Conservation (phyloP, 2,797 vertebrate genomes). For the Lerista edwardsae region DNA sequence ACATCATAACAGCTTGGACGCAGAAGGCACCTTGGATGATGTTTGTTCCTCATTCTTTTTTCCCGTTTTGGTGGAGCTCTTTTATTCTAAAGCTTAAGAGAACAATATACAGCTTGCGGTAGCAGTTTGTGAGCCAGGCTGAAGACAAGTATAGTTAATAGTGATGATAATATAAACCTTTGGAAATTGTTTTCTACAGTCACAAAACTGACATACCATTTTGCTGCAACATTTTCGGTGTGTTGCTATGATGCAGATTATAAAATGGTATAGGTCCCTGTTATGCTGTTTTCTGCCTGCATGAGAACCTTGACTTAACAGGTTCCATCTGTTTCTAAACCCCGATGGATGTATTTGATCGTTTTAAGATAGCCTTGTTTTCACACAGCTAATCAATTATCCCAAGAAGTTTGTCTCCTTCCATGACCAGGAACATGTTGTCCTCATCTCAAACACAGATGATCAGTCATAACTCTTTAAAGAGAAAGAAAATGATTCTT, state of each 20-base stretch:
- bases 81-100: slow-evolving; percentile 24
- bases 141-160: slow-evolving; percentile 40
- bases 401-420: slow-evolving; percentile 31
- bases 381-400: slow-evolving; percentile 36
- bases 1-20: slow-evolving; percentile 5
- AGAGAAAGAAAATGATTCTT: background rate
- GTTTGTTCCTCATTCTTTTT: slow-evolving; percentile 3
- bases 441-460: slow-evolving; percentile 19
- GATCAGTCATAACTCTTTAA: slow-evolving; percentile 18
- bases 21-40: slow-evolving; percentile 18
- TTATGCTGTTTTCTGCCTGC: background rate
- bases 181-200: slow-evolving; percentile 32
- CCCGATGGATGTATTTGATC: slow-evolving; percentile 11
- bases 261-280: slow-evolving; percentile 7
- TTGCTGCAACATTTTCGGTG: background rate
- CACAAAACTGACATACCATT: slow-evolving; percentile 28
- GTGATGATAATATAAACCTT: slow-evolving; percentile 7
- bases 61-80: slow-evolving; percentile 16
- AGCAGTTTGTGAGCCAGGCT: slow-evolving; percentile 16
- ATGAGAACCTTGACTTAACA: slow-evolving; percentile 6
- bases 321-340: slow-evolving; percentile 35
- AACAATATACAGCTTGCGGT: background rate
- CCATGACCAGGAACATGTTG: slow-evolving; percentile 22
- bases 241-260: slow-evolving; percentile 8
- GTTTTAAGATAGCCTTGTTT: slow-evolving; percentile 33